Conservation (phyloP, 2,888 invertebrate genomes). For the Alloplasta piceator region DNA sequence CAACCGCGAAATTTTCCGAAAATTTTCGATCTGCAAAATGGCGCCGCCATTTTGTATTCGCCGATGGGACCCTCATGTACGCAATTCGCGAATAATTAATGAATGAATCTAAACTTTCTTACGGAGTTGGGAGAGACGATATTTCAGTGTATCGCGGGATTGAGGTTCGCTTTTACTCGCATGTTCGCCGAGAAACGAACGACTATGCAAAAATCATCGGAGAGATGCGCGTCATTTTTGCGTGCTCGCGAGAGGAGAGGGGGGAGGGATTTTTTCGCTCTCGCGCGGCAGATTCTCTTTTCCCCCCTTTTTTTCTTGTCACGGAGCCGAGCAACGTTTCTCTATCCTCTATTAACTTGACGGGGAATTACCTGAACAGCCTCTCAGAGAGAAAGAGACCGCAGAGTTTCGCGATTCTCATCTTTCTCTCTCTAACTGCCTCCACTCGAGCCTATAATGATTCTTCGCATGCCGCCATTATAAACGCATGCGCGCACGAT, state of each 20-base stretch:
- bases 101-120: constrained; percentile 5
- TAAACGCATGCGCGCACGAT: constrained; percentile 49
- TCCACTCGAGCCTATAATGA: constrained; percentile 57
- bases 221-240: background rate
- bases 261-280: background rate
- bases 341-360: constrained; percentile 26
- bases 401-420: constrained; percentile 21
- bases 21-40: constrained; percentile 59
- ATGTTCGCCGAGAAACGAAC: background rate
- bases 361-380: constrained; percentile 43
- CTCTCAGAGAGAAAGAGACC: no score
- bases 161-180: background rate
- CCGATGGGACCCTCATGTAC: constrained; percentile 54
- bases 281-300: background rate
- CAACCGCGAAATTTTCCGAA: constrained; percentile 29
- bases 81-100: constrained; percentile 34
- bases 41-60: constrained; percentile 73
- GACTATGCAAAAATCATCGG: background rate
- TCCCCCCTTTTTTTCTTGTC: no score
- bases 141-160: background rate
- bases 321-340: constrained; percentile 4
- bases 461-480: constrained; percentile 70
- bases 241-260: background rate
- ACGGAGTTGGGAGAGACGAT: background rate
- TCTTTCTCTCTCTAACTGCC: constrained; percentile 51